Evolutionary conservation across 2,888 invertebrate species (phyloP), one percentile per base, ranked within the genome.

Genomic region (Agriopis aurantiaria): DNA sequence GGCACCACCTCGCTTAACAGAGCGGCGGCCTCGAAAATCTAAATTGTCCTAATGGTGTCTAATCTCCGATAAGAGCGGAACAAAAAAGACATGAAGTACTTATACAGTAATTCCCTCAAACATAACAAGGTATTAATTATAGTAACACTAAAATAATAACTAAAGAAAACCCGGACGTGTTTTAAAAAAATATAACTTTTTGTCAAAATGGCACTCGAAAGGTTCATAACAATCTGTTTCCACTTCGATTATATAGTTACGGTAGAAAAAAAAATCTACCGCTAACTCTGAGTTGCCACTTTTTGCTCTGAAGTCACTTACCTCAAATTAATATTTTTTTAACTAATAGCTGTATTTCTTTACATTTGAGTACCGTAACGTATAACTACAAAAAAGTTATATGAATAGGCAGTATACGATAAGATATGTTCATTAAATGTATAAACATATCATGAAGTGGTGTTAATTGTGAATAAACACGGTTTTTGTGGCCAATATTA

Each of bases 281-380:
- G 48, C 12, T 55, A 55, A 41, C 6, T 40, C 33, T 60, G 10
- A 62, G 52, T 62, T 12, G 60, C 8, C 58, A 40, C 63, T 68
- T 65, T 53, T 67, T 62, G 55, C 67, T 51, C n/a, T 7, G 10
- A 58, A 51, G 53, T 62, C 45, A 62, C 45, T 53, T 62, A 59
- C 49, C 59, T 48, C 41, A 52, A 67, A 66, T 45, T 66, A 57
- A 70, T 64, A 61, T 68, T 49, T 58, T 66, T 60, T 48, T 48
- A 71, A 63, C 55, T 51, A 67, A 48, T 57, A 64, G 17, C 48
- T 41, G 49, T 60, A 40, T 33, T n/a, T 60, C 14, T 65, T n/a
- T 14, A 7, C 33, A 5, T 11, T 58, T 9, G 46, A 58, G 46
- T 58, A 58, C 58, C 58, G 58, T 58, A 46, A 12, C 8, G n/a